Evolutionary conservation across 2,113 vertebrate genomes (phyloP).

Genomic region (Austrofundulus limnaeus): DNA sequence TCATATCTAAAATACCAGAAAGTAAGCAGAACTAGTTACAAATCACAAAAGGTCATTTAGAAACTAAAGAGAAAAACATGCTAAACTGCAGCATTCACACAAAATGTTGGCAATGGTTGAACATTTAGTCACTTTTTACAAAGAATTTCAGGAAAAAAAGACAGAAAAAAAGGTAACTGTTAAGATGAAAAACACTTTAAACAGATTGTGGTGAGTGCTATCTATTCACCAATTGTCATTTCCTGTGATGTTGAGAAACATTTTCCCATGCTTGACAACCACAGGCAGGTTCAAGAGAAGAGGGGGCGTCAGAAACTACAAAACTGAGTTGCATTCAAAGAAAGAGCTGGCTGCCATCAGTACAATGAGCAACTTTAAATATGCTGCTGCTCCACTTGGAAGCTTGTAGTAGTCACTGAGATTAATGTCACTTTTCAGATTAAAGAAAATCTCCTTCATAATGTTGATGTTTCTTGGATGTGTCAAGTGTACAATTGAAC

Average conservation of each 20-base stretch:
- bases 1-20: too few relatives aligned
- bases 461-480: background rate
- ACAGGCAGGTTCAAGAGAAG: constrained; percentile 48
- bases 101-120: background rate
- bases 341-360: constrained; percentile 5
- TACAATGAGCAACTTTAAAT: too few relatives aligned
- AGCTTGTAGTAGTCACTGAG: too few relatives aligned
- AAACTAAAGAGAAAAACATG: too few relatives aligned
- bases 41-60: too few relatives aligned
- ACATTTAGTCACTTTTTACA: background rate
- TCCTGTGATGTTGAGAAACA: constrained; percentile 52
- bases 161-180: too few relatives aligned
- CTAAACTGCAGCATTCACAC: too few relatives aligned
- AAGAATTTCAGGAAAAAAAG: too few relatives aligned
- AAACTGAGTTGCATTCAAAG: constrained; percentile 61
- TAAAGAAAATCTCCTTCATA: background rate
- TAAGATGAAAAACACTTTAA: background rate
- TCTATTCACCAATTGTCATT: constrained; percentile 40
- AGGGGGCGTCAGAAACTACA: constrained; percentile 32
- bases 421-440: background rate
- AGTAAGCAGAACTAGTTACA: too few relatives aligned
- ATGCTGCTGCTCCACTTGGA: too few relatives aligned
- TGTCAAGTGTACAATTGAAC: background rate
- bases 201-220: background rate
- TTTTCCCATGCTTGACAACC: constrained; percentile 62